Percentiles rank a stretch among this genome's conserved stretches.
Conservation (phyloP, 2,888 invertebrate species). For the Drosophila atripex region DNA sequence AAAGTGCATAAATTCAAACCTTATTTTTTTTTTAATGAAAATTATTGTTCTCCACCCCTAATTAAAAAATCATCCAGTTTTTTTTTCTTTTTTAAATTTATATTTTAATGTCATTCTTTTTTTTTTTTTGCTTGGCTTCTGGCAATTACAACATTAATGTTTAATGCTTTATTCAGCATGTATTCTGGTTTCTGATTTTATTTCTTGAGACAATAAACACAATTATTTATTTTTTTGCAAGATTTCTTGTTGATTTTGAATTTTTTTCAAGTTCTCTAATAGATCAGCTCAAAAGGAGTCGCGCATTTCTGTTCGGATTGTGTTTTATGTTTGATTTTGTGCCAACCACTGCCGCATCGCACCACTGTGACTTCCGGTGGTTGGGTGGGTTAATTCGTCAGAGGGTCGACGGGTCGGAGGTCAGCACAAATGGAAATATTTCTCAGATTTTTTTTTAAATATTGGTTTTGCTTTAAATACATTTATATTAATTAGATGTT, state of each 20-base stretch:
- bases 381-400: slow-evolving; percentile 6
- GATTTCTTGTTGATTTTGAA: slow-evolving; percentile 7
- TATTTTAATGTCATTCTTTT: slow-evolving; percentile 14
- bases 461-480: slow-evolving; percentile 11
- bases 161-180: slow-evolving; percentile 40
- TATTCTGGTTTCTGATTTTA: slow-evolving; percentile 16
- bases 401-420: not conserved
- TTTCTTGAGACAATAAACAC: slow-evolving; percentile 27
- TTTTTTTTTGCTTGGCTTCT: slow-evolving; percentile 38
- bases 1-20: too few relatives aligned
- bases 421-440: slow-evolving; percentile 46
- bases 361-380: slow-evolving; percentile 11
- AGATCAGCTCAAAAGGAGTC: slow-evolving; percentile 63
- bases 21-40: not conserved
- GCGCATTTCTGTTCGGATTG: slow-evolving; percentile 36
- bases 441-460: slow-evolving; percentile 6
- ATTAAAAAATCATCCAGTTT: not conserved
- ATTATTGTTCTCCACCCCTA: not conserved
- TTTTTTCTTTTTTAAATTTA: not conserved
- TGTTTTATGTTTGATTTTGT: slow-evolving; percentile 5
- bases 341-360: slow-evolving; percentile 8
- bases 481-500: slow-evolving; percentile 31
- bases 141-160: slow-evolving; percentile 64
- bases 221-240: slow-evolving; percentile 9
- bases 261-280: slow-evolving; percentile 4